phyloP scores from a whole-genome alignment of 2,888 invertebrate species.

The Troilus luridus region DNA sequence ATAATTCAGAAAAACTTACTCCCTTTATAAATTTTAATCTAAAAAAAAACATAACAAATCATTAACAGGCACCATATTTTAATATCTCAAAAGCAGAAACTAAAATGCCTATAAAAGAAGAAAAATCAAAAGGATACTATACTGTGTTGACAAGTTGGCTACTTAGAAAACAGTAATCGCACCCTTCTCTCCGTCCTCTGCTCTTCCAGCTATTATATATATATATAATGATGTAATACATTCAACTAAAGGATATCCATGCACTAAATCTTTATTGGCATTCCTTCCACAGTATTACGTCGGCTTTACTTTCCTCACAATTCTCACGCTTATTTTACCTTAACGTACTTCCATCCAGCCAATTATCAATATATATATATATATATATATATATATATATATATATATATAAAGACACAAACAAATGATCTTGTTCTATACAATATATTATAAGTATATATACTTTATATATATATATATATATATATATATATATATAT shows the following conservation, averaged over 20 bases:
- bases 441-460: slow-evolving; percentile 49
- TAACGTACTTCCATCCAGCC: not conserved
- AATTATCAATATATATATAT: slow-evolving; percentile 31
- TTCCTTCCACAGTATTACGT: not conserved
- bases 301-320: not conserved
- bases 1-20: slow-evolving; percentile 47
- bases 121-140: slow-evolving; percentile 35
- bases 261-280: not conserved
- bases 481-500: slow-evolving; percentile 50
- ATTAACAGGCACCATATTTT: slow-evolving; percentile 28
- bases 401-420: slow-evolving; percentile 45
- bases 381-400: slow-evolving; percentile 43
- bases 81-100: slow-evolving; percentile 38
- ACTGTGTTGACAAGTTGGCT: not conserved
- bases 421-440: slow-evolving; percentile 47
- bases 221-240: not conserved
- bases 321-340: not conserved
- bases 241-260: not conserved
- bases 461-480: slow-evolving; percentile 48
- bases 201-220: not conserved
- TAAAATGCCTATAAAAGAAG: slow-evolving; percentile 12
- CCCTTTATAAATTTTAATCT: not conserved
- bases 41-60: slow-evolving; percentile 12
- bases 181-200: slow-evolving; percentile 13
- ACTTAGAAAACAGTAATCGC: not conserved